Percentiles rank a stretch among this genome's conserved stretches.
These are phyloP conservation scores for Ophioderma brevispina DNA, from an alignment of 35 echinoderm and acorn worm genomes.

Conservation along the genomic window DNA sequence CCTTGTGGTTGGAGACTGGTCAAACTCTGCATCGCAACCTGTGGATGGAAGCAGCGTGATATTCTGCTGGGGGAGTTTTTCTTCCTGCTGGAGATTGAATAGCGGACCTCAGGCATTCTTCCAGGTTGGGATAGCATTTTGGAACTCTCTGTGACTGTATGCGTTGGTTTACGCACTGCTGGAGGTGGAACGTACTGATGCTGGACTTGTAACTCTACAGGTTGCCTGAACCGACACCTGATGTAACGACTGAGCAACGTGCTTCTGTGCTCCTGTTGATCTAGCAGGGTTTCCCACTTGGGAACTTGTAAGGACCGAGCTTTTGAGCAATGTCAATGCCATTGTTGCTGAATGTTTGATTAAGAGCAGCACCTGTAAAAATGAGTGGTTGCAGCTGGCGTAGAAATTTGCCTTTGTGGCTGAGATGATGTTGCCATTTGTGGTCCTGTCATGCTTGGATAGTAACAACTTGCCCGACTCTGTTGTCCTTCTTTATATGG, in stretches of 20 bases:
- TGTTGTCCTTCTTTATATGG: neutral
- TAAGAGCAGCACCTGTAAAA: neutral
- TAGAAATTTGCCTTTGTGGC: constrained; percentile 8
- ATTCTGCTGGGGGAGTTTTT: neutral
- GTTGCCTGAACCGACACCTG: neutral
- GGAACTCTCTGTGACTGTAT: neutral
- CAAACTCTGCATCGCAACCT: neutral
- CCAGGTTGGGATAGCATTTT: neutral
- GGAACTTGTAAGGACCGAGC: no score
- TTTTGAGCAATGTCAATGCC: no score
- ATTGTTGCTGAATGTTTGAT: no score
- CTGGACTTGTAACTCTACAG: neutral
- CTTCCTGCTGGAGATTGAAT: neutral
- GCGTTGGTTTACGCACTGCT: neutral
- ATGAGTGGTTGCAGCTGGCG: neutral
- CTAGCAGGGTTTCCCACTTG: no score
- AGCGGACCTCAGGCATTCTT: neutral
- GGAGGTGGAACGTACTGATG: neutral
- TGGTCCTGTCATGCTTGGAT: neutral
- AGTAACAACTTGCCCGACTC: neutral
- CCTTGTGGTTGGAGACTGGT: neutral
- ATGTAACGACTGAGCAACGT: no score
- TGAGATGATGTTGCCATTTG: neutral
- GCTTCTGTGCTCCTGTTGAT: no score
- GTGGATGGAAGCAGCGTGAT: neutral